Percentiles rank a stretch among this genome's conserved stretches.
Conservation (phyloP, 2,113 vertebrate species). For the Serilophus lunatus region DNA sequence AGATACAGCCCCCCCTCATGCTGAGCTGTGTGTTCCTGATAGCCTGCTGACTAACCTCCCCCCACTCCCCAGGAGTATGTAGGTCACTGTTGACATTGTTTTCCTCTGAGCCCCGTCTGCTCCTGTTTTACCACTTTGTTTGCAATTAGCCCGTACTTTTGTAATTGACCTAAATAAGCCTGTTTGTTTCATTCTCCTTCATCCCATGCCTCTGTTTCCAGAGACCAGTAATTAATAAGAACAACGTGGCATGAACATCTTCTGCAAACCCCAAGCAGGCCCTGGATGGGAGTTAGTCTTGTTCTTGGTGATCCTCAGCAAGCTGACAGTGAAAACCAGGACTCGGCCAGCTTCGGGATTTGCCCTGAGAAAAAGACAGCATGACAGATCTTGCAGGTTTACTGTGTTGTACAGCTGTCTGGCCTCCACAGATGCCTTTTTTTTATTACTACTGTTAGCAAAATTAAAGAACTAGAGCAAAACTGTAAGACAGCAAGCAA, state of each 20-base stretch:
- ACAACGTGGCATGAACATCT: background rate
- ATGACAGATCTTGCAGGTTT: background rate
- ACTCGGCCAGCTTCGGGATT: background rate
- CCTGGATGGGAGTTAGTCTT: background rate
- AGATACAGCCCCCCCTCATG: background rate
- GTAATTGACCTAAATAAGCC: slow-evolving; percentile 61
- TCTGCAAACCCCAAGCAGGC: background rate
- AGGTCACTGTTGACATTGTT: slow-evolving; percentile 31
- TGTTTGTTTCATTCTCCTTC: slow-evolving; percentile 33
- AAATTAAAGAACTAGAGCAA: background rate
- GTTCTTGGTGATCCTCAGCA: background rate
- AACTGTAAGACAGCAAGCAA: background rate
- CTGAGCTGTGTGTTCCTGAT: background rate
- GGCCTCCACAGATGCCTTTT: background rate
- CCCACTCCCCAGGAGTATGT: background rate
- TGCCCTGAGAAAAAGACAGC: background rate
- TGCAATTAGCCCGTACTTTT: background rate
- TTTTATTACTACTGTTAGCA: background rate
- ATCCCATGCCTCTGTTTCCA: background rate
- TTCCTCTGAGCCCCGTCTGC: background rate
- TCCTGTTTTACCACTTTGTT: background rate
- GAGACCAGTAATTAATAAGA: slow-evolving; percentile 18
- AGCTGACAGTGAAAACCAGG: background rate
- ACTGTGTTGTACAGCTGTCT: background rate
- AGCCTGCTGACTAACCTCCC: background rate